Evolutionary conservation across 1,140 invertebrate genomes (phyloP).

Genomic region (Matsumurasca onukii): DNA sequence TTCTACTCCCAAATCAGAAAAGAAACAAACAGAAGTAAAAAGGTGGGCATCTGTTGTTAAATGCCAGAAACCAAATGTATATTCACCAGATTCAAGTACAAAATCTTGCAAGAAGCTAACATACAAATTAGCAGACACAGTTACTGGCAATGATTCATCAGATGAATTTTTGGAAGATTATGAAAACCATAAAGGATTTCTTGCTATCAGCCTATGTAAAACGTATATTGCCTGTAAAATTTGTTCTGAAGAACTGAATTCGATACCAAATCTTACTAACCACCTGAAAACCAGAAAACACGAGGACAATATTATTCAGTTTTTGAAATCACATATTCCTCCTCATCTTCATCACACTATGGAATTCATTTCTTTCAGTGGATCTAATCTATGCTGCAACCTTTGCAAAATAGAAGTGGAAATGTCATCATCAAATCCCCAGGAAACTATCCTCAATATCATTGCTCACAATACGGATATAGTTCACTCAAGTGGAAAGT

Average conservation of each 20-base stretch:
- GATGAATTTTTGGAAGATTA: background rate
- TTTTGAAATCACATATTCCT: background rate
- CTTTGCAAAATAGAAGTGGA: background rate
- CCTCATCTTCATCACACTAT: background rate
- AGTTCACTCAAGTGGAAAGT: background rate
- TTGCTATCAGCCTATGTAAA: background rate
- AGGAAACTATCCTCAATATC: constrained; percentile 12
- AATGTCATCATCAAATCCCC: background rate
- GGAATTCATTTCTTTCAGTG: constrained; percentile 8
- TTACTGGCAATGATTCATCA: background rate
- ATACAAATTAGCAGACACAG: background rate
- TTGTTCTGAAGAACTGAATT: background rate
- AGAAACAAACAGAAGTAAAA: background rate
- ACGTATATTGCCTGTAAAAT: background rate
- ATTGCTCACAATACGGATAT: background rate
- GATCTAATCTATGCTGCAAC: constrained; percentile 12
- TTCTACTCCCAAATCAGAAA: constrained; percentile 5
- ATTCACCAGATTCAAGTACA: background rate
- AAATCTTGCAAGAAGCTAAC: background rate
- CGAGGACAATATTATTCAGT: background rate
- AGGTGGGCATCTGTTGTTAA: constrained; percentile 6
- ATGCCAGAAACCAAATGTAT: background rate
- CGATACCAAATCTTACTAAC: background rate
- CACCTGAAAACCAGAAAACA: constrained; percentile 9
- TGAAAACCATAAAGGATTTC: background rate